These are phyloP conservation scores for Taeniopygia guttata DNA, from an alignment of 2,797 vertebrate genomes.

Conservation along the genomic window DNA sequence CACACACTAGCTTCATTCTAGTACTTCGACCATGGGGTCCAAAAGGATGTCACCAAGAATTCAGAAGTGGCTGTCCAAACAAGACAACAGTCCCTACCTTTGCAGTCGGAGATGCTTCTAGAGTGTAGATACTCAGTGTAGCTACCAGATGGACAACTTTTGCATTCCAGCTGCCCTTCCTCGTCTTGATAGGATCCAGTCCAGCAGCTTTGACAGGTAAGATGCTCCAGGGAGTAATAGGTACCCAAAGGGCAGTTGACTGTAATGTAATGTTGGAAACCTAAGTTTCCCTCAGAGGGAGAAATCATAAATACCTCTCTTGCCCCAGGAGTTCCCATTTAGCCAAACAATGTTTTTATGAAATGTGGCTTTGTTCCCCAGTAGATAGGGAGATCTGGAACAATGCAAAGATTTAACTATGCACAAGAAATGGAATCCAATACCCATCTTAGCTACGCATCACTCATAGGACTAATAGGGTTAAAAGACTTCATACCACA, in stretches of 20 bases:
- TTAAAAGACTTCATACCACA: background rate
- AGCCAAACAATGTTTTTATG: background rate
- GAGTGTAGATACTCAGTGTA: constrained; percentile 94
- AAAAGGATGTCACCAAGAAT: background rate
- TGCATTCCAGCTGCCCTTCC: constrained; percentile 93
- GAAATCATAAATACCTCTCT: background rate
- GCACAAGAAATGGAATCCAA: background rate
- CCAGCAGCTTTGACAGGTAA: constrained; percentile 92
- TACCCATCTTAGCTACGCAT: background rate
- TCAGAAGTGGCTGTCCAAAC: background rate
- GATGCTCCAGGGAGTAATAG: constrained; percentile 89
- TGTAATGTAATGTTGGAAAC: constrained; percentile 67
- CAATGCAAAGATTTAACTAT: background rate
- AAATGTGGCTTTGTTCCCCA: background rate
- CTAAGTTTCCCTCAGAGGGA: background rate
- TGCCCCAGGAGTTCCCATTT: background rate
- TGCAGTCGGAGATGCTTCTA: constrained; percentile 88
- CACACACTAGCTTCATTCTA: background rate
- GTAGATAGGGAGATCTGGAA: background rate
- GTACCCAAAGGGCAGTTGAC: constrained; percentile 96
- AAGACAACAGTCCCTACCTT: constrained; percentile 76
- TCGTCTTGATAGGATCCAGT: constrained; percentile 92
- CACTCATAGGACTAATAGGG: background rate
- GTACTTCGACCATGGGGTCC: background rate
- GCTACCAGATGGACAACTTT: constrained; percentile 85